Conservation (phyloP, 2,888 invertebrate genomes). For the Ophion ellenae region DNA sequence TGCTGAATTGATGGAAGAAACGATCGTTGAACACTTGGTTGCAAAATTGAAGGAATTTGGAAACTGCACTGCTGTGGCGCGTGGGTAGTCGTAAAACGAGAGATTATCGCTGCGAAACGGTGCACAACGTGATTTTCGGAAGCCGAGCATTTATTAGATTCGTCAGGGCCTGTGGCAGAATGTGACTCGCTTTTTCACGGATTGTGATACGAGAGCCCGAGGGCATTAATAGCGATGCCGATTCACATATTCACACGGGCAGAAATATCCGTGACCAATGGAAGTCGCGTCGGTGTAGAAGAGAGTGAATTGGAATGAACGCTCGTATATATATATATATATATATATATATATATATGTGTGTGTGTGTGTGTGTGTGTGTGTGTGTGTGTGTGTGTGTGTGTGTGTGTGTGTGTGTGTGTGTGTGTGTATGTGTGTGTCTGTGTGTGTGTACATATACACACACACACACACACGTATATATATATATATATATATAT, state of each 20-base stretch:
- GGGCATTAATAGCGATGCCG: conserved; percentile 9
- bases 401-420: too few species aligned
- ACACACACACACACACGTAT: too few species aligned
- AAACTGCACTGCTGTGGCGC: neutral
- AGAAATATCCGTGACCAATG: conserved; percentile 20
- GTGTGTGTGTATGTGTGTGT: too few species aligned
- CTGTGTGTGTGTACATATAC: too few species aligned
- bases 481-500: too few species aligned
- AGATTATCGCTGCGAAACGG: neutral
- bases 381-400: too few species aligned
- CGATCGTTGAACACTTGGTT: neutral
- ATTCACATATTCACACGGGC: conserved; percentile 1
- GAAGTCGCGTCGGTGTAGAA: neutral
- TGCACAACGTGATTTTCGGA: neutral
- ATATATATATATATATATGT: too few species aligned
- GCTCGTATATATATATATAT: neutral
- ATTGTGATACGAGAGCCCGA: conserved; percentile 5
- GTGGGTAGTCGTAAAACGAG: neutral
- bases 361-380: too few species aligned
- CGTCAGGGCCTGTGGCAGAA: neutral
- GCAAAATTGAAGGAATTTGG: neutral
- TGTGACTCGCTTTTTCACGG: neutral
- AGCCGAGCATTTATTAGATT: neutral
- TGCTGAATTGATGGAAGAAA: neutral
- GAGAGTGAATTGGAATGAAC: neutral